These are phyloP conservation scores for Oxytorus armatus DNA, from an alignment of 2,888 invertebrate genomes.

Conservation along the genomic window DNA sequence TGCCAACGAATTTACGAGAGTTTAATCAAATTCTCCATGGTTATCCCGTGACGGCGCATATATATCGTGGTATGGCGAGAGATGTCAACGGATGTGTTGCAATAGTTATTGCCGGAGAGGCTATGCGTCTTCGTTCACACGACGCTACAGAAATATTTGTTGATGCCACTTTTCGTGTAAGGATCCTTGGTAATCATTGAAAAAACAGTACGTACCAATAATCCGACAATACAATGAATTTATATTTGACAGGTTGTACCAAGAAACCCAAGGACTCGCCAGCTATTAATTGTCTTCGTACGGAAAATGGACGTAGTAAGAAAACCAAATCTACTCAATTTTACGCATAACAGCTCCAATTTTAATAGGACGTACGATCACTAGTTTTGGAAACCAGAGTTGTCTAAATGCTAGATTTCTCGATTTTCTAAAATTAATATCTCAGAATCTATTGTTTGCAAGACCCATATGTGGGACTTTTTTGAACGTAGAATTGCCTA, in stretches of 20 bases:
- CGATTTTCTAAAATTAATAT: too few species aligned
- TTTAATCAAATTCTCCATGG: conserved; percentile 1
- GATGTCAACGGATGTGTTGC: conserved; percentile 24
- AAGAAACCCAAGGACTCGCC: conserved; percentile 17
- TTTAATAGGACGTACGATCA: too few species aligned
- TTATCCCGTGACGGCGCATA: conserved; percentile 5
- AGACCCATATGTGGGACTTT: too few species aligned
- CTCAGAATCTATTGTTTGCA: too few species aligned
- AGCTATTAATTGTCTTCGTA: conserved; percentile 26
- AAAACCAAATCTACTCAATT: not conserved
- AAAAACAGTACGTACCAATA: not conserved
- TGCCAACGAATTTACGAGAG: conserved; percentile 16
- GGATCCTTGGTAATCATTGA: not conserved
- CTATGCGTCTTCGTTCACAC: conserved; percentile 30
- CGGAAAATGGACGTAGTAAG: conserved; percentile 36
- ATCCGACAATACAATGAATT: not conserved
- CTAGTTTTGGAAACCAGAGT: too few species aligned
- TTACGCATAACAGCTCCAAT: too few species aligned
- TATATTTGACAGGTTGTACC: conserved; percentile 36
- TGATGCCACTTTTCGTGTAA: conserved; percentile 29
- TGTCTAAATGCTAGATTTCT: too few species aligned
- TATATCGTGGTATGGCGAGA: conserved; percentile 39
- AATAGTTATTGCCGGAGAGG: conserved; percentile 24
- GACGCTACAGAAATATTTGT: conserved; percentile 15
- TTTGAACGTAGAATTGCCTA: too few species aligned